phyloP scores from a whole-genome alignment of 2,797 vertebrate genomes.

The Allobates femoralis region DNA sequence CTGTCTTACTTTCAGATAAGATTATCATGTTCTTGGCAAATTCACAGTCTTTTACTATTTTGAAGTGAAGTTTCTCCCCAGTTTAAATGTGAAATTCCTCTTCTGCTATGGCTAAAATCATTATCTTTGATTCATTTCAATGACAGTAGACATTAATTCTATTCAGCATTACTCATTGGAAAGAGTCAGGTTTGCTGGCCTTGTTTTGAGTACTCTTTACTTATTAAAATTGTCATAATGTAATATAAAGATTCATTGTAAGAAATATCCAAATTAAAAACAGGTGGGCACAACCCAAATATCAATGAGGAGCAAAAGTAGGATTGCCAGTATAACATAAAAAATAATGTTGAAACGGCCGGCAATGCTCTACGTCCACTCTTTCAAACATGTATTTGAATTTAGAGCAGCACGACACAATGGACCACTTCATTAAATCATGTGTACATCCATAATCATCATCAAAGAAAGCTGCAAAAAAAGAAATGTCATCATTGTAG shows the following conservation, averaged over 20 bases:
- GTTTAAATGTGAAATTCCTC: constrained; percentile 6
- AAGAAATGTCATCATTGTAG: too few species aligned
- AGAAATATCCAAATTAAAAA: neutral
- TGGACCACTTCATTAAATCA: too few species aligned
- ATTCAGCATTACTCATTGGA: neutral
- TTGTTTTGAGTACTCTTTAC: neutral
- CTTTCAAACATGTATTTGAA: too few species aligned
- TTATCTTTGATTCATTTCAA: neutral
- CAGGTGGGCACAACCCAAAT: too few species aligned
- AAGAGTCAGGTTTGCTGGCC: neutral
- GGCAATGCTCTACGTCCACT: too few species aligned
- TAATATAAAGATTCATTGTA: neutral
- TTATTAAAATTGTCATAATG: neutral
- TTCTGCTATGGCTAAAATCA: neutral
- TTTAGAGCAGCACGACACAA: too few species aligned
- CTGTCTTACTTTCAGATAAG: constrained; percentile 6
- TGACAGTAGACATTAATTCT: neutral
- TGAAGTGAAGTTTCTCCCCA: neutral
- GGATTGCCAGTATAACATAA: too few species aligned
- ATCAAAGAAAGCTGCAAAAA: too few species aligned
- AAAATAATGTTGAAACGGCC: too few species aligned
- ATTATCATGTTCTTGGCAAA: neutral
- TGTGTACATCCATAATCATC: too few species aligned
- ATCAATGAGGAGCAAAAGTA: too few species aligned
- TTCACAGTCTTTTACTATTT: neutral